phyloP scores from a whole-genome alignment of 2,888 invertebrate genomes.

The Microctonus hyperodae region DNA sequence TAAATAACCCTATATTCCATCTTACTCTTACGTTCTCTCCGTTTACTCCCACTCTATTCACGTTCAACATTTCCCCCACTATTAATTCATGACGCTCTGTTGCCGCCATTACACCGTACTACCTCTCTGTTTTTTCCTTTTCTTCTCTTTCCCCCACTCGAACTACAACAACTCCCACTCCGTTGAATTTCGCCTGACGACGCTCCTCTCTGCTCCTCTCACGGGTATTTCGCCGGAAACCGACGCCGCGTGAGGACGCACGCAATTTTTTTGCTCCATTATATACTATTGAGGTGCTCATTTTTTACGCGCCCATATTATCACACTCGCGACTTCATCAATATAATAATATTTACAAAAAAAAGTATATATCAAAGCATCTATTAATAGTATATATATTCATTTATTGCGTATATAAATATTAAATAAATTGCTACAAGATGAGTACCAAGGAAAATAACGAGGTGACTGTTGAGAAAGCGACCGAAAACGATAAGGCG shows the following conservation, averaged over 20 bases:
- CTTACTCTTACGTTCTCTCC: slow-evolving; percentile 20
- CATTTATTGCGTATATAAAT: slow-evolving; percentile 5
- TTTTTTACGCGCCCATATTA: slow-evolving; percentile 35
- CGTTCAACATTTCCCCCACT: slow-evolving; percentile 15
- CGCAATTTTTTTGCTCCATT: slow-evolving; percentile 30
- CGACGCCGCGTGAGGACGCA: slow-evolving; percentile 60
- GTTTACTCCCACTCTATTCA: slow-evolving; percentile 20
- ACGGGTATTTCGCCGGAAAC: slow-evolving; percentile 62
- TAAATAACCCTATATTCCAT: slow-evolving; percentile 28
- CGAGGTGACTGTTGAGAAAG: slow-evolving; percentile 86
- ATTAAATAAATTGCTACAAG: slow-evolving; percentile 54
- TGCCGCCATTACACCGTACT: neutral
- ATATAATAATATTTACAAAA: slow-evolving; percentile 18
- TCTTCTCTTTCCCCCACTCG: slow-evolving; percentile 13
- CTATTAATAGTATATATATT: slow-evolving; percentile 16
- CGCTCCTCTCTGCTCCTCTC: slow-evolving; percentile 56
- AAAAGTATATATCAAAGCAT: slow-evolving; percentile 29
- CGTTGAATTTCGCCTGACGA: slow-evolving; percentile 53
- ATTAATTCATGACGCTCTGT: slow-evolving; percentile 6
- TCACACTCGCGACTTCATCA: slow-evolving; percentile 34
- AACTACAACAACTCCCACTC: slow-evolving; percentile 15
- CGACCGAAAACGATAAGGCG: slow-evolving; percentile 78
- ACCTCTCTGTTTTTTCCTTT: too few species aligned
- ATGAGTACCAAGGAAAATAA: slow-evolving; percentile 88
- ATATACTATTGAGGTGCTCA: slow-evolving; percentile 22